phyloP scores from a whole-genome alignment of 2,797 vertebrate genomes.

The Sebastes kiyomatsui region DNA sequence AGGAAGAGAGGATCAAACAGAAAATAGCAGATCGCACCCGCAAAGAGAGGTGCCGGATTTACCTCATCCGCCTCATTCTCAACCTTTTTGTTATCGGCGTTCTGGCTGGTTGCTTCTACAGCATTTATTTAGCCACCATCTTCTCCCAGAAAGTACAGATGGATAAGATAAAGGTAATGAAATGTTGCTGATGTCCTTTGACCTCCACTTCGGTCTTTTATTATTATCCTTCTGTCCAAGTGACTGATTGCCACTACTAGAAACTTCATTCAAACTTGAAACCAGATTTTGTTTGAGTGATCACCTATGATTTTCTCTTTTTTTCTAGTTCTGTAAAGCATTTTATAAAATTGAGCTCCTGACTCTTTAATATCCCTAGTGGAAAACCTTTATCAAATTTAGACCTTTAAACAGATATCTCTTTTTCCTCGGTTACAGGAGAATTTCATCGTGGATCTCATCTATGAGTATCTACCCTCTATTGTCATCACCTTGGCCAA shows the following conservation, averaged over 20 bases:
- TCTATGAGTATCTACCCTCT: slow-evolving; percentile 95
- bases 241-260: not conserved
- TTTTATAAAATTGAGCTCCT: not conserved
- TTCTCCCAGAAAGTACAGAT: slow-evolving; percentile 86
- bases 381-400: not conserved
- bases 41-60: slow-evolving; percentile 87
- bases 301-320: not conserved
- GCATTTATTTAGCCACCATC: slow-evolving; percentile 89
- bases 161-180: slow-evolving; percentile 50
- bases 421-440: slow-evolving; percentile 42
- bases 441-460: slow-evolving; percentile 83
- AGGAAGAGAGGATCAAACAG: slow-evolving; percentile 91
- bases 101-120: slow-evolving; percentile 90
- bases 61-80: slow-evolving; percentile 85
- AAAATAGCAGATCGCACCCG: slow-evolving; percentile 89
- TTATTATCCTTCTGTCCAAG: not conserved
- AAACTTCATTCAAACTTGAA: not conserved
- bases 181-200: not conserved
- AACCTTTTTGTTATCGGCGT: slow-evolving; percentile 90
- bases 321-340: not conserved
- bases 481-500: slow-evolving; percentile 95
- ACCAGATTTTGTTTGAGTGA: not conserved
- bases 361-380: not conserved
- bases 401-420: not conserved
- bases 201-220: not conserved